These are phyloP conservation scores for Trichogramma dendrolimi DNA, from an alignment of 2,888 invertebrate genomes.

Conservation along the genomic window DNA sequence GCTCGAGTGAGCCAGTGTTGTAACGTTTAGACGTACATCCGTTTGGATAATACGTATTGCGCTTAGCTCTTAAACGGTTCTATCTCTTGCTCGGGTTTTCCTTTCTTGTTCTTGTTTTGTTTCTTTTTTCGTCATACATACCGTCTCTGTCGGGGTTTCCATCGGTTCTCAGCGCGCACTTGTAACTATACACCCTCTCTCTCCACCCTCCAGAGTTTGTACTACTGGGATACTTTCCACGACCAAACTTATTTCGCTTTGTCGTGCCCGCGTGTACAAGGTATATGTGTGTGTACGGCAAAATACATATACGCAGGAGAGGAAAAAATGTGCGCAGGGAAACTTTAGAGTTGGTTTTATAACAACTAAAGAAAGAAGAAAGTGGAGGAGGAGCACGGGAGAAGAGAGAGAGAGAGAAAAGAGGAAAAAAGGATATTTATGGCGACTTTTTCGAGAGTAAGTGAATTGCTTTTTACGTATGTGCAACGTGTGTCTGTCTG, in stretches of 20 bases:
- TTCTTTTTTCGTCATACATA: too few relatives aligned
- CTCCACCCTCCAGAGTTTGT: background rate
- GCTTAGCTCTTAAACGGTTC: too few relatives aligned
- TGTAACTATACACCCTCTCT: background rate
- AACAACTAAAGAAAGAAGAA: constrained; percentile 15
- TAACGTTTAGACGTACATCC: too few relatives aligned
- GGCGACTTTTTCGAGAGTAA: constrained; percentile 18
- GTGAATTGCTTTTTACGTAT: constrained; percentile 28
- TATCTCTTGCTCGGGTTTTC: too few relatives aligned
- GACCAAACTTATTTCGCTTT: constrained; percentile 23
- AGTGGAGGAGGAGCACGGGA: constrained; percentile 8
- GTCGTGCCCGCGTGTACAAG: background rate
- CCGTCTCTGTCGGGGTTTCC: too few relatives aligned
- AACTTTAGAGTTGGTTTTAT: background rate
- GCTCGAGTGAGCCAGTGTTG: too few relatives aligned
- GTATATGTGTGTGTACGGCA: constrained; percentile 9
- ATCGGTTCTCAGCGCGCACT: too few relatives aligned
- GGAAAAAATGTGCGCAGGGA: constrained; percentile 5
- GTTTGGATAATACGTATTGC: too few relatives aligned
- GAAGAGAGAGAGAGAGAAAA: background rate
- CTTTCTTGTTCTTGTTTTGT: too few relatives aligned
- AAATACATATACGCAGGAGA: constrained; percentile 3
- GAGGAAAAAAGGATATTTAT: constrained; percentile 14
- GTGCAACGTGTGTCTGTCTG: too few relatives aligned
- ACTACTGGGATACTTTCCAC: background rate